Evolutionary conservation across 2,113 vertebrate species (phyloP).

Genomic region (Hymenochirus boettgeri): DNA sequence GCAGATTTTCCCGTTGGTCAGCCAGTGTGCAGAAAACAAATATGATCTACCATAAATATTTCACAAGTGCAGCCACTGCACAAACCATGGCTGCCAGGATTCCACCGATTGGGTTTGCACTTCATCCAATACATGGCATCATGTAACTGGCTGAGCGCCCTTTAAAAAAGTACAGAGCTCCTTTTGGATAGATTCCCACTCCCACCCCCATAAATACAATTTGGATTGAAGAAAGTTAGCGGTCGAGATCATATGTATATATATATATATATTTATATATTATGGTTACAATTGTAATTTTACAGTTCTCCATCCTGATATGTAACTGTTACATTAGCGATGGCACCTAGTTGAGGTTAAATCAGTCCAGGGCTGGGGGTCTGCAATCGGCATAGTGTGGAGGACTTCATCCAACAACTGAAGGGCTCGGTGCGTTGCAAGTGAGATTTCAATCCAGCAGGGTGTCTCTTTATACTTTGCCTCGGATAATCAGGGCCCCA

Average conservation of each 20-base stretch:
- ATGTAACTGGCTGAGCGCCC: no score
- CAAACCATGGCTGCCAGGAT: no score
- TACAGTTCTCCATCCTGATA: slow-evolving; percentile 51
- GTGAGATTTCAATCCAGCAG: slow-evolving; percentile 75
- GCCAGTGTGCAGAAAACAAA: no score
- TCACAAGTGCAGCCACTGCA: no score
- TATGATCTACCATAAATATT: no score
- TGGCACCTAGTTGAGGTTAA: slow-evolving; percentile 13
- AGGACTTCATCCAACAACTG: slow-evolving; percentile 76
- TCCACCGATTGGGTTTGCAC: no score
- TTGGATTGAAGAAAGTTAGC: no score
- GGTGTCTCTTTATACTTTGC: slow-evolving; percentile 75
- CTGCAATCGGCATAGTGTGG: slow-evolving; percentile 80
- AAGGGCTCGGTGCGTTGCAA: slow-evolving; percentile 68
- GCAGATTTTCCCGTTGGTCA: no score
- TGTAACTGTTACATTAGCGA: slow-evolving; percentile 18
- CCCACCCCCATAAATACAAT: no score
- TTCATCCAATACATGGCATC: no score
- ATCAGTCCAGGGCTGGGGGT: slow-evolving; percentile 91
- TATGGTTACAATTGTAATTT: slow-evolving; percentile 58
- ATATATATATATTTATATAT: slow-evolving; percentile 44
- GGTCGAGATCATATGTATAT: slow-evolving; percentile 21
- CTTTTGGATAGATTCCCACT: no score
- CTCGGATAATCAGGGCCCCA: slow-evolving; percentile 76
- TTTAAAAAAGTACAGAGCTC: no score